Evolutionary conservation across 1,140 invertebrate species (phyloP).

Genomic region (Scaptomyza hsui): DNA sequence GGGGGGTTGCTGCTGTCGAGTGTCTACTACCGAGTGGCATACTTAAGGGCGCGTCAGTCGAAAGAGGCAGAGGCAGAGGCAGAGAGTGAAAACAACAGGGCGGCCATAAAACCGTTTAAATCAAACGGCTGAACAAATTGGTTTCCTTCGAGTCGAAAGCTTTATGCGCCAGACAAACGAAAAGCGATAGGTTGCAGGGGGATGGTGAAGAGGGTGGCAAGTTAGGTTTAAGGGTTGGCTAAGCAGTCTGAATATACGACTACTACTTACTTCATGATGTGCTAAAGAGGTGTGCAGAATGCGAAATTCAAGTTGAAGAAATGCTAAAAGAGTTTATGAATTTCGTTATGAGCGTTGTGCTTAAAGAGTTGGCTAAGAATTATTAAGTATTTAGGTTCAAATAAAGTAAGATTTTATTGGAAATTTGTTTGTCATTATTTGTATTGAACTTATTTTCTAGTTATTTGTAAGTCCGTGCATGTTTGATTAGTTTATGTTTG

Average conservation of each 20-base stretch:
- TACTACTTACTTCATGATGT: constrained; percentile 13
- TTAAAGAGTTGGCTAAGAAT: background rate
- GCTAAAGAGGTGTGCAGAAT: constrained; percentile 35
- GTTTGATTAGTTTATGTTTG: too few relatives aligned
- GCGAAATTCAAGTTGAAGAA: constrained; percentile 6
- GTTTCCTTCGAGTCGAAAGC: constrained; percentile 80
- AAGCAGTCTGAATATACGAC: background rate
- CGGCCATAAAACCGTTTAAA: constrained; percentile 82
- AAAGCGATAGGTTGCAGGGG: constrained; percentile 36
- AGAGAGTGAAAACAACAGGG: constrained; percentile 77
- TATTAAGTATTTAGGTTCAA: too few relatives aligned
- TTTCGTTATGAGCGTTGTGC: background rate
- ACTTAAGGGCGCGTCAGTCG: constrained; percentile 80
- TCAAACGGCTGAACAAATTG: constrained; percentile 82
- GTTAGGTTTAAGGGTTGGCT: constrained; percentile 28
- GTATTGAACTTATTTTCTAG: too few relatives aligned
- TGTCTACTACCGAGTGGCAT: constrained; percentile 59
- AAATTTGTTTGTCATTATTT: too few relatives aligned
- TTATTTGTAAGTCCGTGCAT: too few relatives aligned
- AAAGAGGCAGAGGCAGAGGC: background rate
- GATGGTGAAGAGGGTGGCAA: background rate
- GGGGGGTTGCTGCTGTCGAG: constrained; percentile 22
- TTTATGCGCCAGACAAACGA: constrained; percentile 71
- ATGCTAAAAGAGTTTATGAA: background rate
- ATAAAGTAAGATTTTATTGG: too few relatives aligned